Conservation (phyloP, 2,113 vertebrate species). For the Prionailurus viverrinus region DNA sequence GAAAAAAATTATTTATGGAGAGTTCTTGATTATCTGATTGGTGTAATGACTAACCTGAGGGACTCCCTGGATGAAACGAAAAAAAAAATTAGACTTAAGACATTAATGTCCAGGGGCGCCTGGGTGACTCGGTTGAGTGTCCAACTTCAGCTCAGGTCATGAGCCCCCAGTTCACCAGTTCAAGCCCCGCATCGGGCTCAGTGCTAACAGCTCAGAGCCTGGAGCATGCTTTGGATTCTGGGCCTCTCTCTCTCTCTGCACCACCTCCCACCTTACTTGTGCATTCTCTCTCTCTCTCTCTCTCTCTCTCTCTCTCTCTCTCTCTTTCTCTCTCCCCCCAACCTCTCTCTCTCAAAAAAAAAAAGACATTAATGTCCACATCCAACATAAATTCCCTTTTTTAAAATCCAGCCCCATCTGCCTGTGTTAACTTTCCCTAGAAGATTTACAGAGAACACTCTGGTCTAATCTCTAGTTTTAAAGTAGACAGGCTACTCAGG, state of each 20-base stretch:
- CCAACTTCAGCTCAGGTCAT: too few species aligned
- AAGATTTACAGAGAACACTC: neutral
- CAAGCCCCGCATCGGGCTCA: too few species aligned
- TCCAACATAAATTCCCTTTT: neutral
- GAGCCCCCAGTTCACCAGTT: too few species aligned
- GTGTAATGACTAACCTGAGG: neutral
- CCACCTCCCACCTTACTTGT: too few species aligned
- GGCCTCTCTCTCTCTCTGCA: too few species aligned
- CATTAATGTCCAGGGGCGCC: neutral
- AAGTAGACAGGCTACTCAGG: neutral
- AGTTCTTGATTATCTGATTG: neutral
- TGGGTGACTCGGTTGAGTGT: too few species aligned
- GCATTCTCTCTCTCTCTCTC: too few species aligned
- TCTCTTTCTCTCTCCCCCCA: too few species aligned
- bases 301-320: too few species aligned
- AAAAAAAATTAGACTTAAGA: neutral
- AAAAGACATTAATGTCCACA: neutral
- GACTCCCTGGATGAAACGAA: neutral
- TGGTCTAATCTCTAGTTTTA: neutral
- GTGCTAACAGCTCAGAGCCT: too few species aligned
- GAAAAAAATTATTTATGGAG: neutral
- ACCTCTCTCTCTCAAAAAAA: too few species aligned
- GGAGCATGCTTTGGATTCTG: too few species aligned
- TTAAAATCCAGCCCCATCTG: neutral
- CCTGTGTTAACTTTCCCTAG: neutral